A percentile compares a stretch with the other conserved stretches of the same genome.
phyloP scores from a whole-genome alignment of 1,140 invertebrate genomes.

The Drosophila triauraria region DNA sequence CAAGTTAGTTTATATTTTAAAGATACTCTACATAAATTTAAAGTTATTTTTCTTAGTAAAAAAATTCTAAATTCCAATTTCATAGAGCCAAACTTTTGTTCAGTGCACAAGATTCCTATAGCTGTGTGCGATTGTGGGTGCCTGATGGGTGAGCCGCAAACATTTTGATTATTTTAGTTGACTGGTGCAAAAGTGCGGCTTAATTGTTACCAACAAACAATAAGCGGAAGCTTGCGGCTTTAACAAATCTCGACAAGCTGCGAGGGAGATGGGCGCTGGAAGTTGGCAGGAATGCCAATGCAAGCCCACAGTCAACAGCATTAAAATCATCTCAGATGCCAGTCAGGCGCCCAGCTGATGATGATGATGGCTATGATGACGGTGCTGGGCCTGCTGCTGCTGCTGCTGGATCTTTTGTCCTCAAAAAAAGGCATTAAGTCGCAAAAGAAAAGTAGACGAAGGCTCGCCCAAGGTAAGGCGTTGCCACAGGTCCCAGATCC shows the following conservation, averaged over 20 bases:
- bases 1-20: no score
- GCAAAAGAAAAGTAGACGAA: conserved; percentile 26
- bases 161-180: conserved; percentile 71
- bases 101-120: conserved; percentile 2
- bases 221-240: conserved; percentile 73
- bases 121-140: conserved; percentile 33
- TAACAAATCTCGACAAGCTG: conserved; percentile 41
- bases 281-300: conserved; percentile 52
- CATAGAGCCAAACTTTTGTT: background rate
- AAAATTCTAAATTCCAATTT: background rate
- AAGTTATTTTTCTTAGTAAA: no score
- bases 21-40: no score
- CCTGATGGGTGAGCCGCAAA: conserved; percentile 58
- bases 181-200: conserved; percentile 63
- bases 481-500: conserved; percentile 40
- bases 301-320: conserved; percentile 47
- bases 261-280: conserved; percentile 7
- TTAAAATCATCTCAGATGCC: conserved; percentile 58
- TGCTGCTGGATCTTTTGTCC: conserved; percentile 27
- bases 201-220: conserved; percentile 75
- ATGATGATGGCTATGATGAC: conserved; percentile 21
- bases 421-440: conserved; percentile 62
- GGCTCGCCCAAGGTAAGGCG: conserved; percentile 59
- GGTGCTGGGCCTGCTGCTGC: conserved; percentile 1
- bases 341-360: conserved; percentile 48